Base-by-base conservation (phyloP, 2,888 invertebrate genomes). In the Pandemis heparana region DNA sequence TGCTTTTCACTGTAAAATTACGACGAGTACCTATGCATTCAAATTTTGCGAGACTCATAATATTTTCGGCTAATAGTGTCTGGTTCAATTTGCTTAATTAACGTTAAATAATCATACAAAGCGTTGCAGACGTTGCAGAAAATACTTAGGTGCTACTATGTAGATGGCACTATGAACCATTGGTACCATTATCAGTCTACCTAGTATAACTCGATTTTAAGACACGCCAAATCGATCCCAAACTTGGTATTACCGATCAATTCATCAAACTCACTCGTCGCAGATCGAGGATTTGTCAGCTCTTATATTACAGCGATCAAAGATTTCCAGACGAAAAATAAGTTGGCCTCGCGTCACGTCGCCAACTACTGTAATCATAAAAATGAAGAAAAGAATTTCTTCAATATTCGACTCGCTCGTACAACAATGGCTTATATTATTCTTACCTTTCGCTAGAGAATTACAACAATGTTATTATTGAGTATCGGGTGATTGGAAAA, bases 321-420 rank as follows among this genome's bases (percentile, higher is more conserved):
- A 69, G 32, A 64, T 48, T 69, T 73, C 32, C 48, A 51, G 53
- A 64, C 59, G 59, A 64, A 69, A 64, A 64, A 68, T 63, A 64
- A 63, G 32, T 60, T n/a, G 16, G 12, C 68, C 32, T 60, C 65
- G 43, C 69, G 69, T 74, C 65, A 56, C 56, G 56, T 60, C 60
- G 69, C 65, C 69, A 68, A 68, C 67, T 62, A 67, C 56, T 46
- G 53, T 69, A 69, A 61, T 67, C 64, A 65, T 46, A 73, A 73
- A 73, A 69, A 64, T 48, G 56, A 60, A 64, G 41, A 65, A 64
- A 73, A 51, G 59, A 64, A 60, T 69, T 68, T 68, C 32, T 62
- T 53, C 62, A 67, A 46, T 56, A 72, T 43, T 68, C 62, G 53
- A 41, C 10, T 67, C 64, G 51, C 60, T 59, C 56, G 53, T 48